A percentile compares a stretch with the other conserved stretches of the same genome.
Conservation (phyloP, 1,140 invertebrate genomes). For the Dysdera silvatica region DNA sequence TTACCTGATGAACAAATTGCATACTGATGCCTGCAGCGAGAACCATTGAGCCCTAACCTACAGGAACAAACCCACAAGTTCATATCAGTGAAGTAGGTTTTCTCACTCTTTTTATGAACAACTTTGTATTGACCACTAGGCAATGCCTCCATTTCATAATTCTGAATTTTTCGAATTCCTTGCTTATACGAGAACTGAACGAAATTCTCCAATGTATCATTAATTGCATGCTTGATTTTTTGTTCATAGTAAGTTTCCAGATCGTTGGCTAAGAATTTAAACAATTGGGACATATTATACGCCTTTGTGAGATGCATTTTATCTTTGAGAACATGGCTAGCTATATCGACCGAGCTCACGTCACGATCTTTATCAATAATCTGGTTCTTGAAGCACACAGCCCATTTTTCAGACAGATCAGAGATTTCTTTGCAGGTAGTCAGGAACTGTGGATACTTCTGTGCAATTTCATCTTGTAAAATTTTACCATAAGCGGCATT, state of each 20-base stretch:
- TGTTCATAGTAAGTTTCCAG: slow-evolving; percentile 28
- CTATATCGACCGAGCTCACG: slow-evolving; percentile 22
- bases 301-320: slow-evolving; percentile 14
- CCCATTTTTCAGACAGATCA: slow-evolving; percentile 10
- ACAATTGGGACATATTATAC: slow-evolving; percentile 20
- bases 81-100: slow-evolving; percentile 21
- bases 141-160: background rate
- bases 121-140: slow-evolving; percentile 16
- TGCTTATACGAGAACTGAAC: slow-evolving; percentile 4
- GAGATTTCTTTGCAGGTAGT: slow-evolving; percentile 16
- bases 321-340: slow-evolving; percentile 22
- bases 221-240: slow-evolving; percentile 23
- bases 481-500: slow-evolving; percentile 1
- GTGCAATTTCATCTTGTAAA: slow-evolving; percentile 1
- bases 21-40: slow-evolving; percentile 21
- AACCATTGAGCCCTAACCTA: slow-evolving; percentile 14
- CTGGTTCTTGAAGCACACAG: slow-evolving; percentile 25
- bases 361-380: slow-evolving; percentile 23
- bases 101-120: slow-evolving; percentile 8
- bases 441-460: slow-evolving; percentile 20
- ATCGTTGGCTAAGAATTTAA: slow-evolving; percentile 20
- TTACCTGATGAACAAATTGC: slow-evolving; percentile 14
- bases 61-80: slow-evolving; percentile 26
- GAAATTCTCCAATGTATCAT: slow-evolving; percentile 16
- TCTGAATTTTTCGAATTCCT: slow-evolving; percentile 21